A percentile compares a stretch with the other conserved stretches of the same genome.
Evolutionary conservation across 2,113 vertebrate genomes (phyloP).

Genomic region (Siniperca chuatsi): DNA sequence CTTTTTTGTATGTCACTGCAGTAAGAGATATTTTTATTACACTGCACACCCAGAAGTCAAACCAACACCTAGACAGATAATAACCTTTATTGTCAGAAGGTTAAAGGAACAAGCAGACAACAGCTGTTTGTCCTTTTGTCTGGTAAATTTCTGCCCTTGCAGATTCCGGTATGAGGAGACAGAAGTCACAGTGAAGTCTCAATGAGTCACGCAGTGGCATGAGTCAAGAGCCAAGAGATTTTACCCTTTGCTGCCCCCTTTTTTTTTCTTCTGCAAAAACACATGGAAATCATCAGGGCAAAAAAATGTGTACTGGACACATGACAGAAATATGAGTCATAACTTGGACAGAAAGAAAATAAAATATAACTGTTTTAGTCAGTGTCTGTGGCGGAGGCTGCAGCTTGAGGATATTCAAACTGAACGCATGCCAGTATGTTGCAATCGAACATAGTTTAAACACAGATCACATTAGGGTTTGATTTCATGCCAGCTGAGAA

Average conservation of each 20-base stretch:
- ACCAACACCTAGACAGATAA: neutral
- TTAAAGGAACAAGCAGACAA: neutral
- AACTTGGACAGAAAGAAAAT: neutral
- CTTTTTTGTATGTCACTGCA: neutral
- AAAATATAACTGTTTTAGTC: neutral
- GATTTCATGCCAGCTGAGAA: neutral
- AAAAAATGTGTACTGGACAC: neutral
- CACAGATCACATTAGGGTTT: neutral
- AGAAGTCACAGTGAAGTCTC: slow-evolving; percentile 36
- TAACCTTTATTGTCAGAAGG: neutral
- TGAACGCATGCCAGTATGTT: neutral
- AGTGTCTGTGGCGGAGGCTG: neutral
- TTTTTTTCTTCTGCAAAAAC: slow-evolving; percentile 16
- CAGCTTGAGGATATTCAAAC: neutral
- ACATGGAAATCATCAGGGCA: slow-evolving; percentile 26
- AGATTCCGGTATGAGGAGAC: slow-evolving; percentile 28
- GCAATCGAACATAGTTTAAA: neutral
- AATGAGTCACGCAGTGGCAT: slow-evolving; percentile 40
- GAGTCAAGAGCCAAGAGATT: slow-evolving; percentile 47
- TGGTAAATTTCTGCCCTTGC: neutral
- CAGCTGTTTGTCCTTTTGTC: neutral
- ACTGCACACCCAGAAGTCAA: neutral
- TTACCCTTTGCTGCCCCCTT: slow-evolving; percentile 20
- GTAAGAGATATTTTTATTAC: neutral
- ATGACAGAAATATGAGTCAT: slow-evolving; percentile 42